Conservation (phyloP, 2,888 invertebrate species). For the Peribatodes rhomboidaria region DNA sequence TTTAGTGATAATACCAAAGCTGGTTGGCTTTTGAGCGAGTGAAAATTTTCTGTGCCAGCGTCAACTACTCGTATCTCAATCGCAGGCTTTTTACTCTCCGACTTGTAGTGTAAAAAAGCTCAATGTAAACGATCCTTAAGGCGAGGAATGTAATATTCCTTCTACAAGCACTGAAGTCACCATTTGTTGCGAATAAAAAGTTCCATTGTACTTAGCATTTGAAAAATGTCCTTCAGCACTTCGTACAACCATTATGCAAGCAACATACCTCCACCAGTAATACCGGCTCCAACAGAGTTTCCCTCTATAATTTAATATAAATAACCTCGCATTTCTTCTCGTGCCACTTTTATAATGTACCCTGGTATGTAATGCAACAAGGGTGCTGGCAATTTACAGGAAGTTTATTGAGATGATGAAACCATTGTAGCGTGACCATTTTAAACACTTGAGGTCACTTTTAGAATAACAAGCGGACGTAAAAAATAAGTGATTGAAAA, state of each 20-base stretch:
- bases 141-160: too few relatives aligned
- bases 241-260: conserved; percentile 15
- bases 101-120: too few relatives aligned
- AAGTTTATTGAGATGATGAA: conserved; percentile 56
- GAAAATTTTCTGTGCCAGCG: too few relatives aligned
- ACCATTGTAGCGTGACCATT: conserved; percentile 7
- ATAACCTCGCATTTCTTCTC: conserved; percentile 71
- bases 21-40: too few relatives aligned
- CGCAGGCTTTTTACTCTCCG: too few relatives aligned
- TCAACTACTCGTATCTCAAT: too few relatives aligned
- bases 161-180: neutral
- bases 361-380: conserved; percentile 60
- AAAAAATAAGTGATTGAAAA: too few relatives aligned
- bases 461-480: too few relatives aligned
- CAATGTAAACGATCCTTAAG: too few relatives aligned
- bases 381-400: conserved; percentile 56
- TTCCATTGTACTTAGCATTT: neutral
- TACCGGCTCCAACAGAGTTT: conserved; percentile 40
- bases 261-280: conserved; percentile 20
- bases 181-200: conserved; percentile 8
- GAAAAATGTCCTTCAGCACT: conserved; percentile 15
- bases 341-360: conserved; percentile 66
- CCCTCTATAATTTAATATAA: conserved; percentile 76
- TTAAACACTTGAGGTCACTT: too few relatives aligned
- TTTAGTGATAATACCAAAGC: too few relatives aligned